Conservation (phyloP, 2,888 invertebrate species). For the Camponotus fellah region DNA sequence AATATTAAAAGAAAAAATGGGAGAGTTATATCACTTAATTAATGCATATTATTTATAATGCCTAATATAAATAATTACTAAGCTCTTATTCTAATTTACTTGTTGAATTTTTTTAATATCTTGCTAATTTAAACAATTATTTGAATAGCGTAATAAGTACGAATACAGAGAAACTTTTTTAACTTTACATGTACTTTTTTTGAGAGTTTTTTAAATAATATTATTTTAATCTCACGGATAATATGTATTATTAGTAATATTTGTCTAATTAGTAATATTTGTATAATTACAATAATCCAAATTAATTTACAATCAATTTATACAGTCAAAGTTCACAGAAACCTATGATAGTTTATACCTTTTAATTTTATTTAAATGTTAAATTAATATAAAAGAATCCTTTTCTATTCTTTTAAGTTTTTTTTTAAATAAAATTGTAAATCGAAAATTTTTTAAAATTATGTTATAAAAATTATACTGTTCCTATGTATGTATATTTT, state of each 20-base stretch:
- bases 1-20: background rate
- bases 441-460: background rate
- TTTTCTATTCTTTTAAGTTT: background rate
- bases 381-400: background rate
- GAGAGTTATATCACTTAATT: background rate
- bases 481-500: background rate
- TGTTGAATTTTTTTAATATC: background rate
- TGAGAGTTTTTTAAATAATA: too few relatives aligned
- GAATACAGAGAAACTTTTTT: background rate
- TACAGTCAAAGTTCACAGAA: background rate
- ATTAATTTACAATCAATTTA: background rate
- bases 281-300: background rate
- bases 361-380: background rate
- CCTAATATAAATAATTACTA: background rate
- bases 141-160: background rate
- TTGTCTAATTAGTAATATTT: too few relatives aligned
- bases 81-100: background rate
- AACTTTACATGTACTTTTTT: too few relatives aligned
- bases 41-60: background rate
- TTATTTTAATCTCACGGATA: background rate
- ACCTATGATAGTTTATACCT: background rate
- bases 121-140: background rate
- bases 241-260: background rate
- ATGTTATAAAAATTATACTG: background rate
- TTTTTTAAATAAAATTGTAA: background rate